Evolutionary conservation across 1,140 invertebrate genomes (phyloP).

Genomic region (Centruroides vittatus): DNA sequence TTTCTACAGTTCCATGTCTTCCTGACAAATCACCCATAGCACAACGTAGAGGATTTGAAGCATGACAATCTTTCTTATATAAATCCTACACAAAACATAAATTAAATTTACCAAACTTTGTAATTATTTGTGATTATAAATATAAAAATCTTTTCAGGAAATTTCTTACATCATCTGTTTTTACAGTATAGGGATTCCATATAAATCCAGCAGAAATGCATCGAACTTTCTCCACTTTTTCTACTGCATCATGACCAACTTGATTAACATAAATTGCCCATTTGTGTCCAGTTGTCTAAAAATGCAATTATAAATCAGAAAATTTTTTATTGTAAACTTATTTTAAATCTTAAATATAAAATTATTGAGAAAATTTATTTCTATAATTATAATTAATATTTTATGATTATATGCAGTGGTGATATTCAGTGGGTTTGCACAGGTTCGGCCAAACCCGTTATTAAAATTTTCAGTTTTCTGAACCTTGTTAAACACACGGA

Average conservation of each 20-base stretch:
- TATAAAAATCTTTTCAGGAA: not conserved
- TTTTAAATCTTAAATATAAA: too few species aligned
- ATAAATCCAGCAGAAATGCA: slow-evolving; percentile 79
- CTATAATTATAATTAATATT: too few species aligned
- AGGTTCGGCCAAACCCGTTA: too few species aligned
- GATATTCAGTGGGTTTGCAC: too few species aligned
- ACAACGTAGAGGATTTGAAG: slow-evolving; percentile 72
- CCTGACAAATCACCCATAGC: slow-evolving; percentile 84
- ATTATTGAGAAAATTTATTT: too few species aligned
- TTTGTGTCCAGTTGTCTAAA: slow-evolving; percentile 63
- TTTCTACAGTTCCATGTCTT: slow-evolving; percentile 62
- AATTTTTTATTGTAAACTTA: too few species aligned
- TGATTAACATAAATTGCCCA: slow-evolving; percentile 90
- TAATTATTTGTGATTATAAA: not conserved
- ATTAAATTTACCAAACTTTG: not conserved
- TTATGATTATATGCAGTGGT: too few species aligned
- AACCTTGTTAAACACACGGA: too few species aligned
- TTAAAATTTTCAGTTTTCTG: too few species aligned
- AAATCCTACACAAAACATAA: slow-evolving; percentile 46
- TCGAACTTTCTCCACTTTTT: slow-evolving; percentile 55
- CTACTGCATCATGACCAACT: slow-evolving; percentile 79
- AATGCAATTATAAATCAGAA: slow-evolving; percentile 7
- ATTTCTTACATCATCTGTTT: slow-evolving; percentile 63
- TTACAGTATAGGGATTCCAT: slow-evolving; percentile 86
- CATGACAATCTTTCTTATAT: slow-evolving; percentile 70